Evolutionary conservation across 2,113 vertebrate genomes (phyloP).

Genomic region (Rhadina sibilatrix): DNA sequence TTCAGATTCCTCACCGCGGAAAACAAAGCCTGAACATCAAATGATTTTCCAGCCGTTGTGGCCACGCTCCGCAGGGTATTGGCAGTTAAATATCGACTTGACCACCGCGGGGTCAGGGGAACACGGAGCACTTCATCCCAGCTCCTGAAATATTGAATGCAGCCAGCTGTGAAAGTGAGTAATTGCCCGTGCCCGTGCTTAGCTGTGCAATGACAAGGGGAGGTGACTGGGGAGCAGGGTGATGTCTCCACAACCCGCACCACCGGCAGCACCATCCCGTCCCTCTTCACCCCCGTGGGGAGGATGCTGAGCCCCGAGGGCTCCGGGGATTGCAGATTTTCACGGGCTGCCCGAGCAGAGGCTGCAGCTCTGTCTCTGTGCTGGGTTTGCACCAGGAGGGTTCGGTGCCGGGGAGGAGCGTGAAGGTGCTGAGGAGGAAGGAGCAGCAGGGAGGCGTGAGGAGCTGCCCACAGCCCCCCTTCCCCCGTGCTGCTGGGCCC

Average conservation of each 20-base stretch:
- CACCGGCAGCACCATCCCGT: not conserved
- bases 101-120: not conserved
- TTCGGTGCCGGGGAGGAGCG: too few species aligned
- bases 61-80: not conserved
- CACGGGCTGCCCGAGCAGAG: not conserved
- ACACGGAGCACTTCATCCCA: not conserved
- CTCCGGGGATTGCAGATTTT: not conserved
- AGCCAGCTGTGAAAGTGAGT: not conserved
- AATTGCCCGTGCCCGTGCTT: not conserved
- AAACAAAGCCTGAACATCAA: not conserved
- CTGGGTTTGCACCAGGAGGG: not conserved
- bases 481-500: too few species aligned
- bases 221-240: not conserved
- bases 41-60: not conserved
- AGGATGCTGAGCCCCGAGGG: not conserved
- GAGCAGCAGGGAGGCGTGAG: not conserved
- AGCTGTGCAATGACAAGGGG: not conserved
- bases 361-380: not conserved
- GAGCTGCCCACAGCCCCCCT: not conserved
- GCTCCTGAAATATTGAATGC: not conserved
- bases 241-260: not conserved
- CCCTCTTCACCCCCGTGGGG: not conserved
- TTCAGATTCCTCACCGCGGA: not conserved
- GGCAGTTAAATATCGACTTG: not conserved
- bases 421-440: not conserved